Evolutionary conservation across 2,888 invertebrate species (phyloP), one percentile per base, ranked within the genome.

Genomic region (Anticlea derivata): DNA sequence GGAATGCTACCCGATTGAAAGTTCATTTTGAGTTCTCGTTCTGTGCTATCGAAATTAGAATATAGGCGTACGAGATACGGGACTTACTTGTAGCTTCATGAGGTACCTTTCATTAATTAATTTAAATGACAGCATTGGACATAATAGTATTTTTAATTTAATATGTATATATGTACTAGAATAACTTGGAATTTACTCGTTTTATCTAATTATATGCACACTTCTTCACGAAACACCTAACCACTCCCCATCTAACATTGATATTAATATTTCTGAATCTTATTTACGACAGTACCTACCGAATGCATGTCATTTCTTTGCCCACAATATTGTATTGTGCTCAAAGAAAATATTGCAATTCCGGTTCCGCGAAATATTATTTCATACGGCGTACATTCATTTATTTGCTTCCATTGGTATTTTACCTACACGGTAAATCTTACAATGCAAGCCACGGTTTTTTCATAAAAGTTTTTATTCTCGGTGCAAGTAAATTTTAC

Each of bases 281-380:
- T 67, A 61, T 61, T 68, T 58, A 50, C 61, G 65, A 67, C 59
- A 13, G 26, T 27, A 12, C 30, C 12, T 11, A 49, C 46, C 49
- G 47, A 61, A 58, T 61, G 64, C 56, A 58, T 56, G 54, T 51
- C 57, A 48, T 58, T 60, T 50, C 60, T 54, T 55, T 65, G 62
- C 71, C 68, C 65, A 66, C 66, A 73, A 75, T 78, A 74, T 71
- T 65, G 68, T 72, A 69, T 72, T 70, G 70, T 71, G 66, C 59
- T 74, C 74, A 76, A 75, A 77, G 75, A 68, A 76, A 78, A 79
- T 78, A 78, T 79, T 75, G 75, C 77, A 65, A 70, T 68, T 60
- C 65, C 62, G 53, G 63, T 61, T 55, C 60, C 61, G 68, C 62
- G 72, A 73, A 73, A 78, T 79, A 71, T 70, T 66, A 60, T 75